Evolutionary conservation across 1,140 invertebrate genomes (phyloP).

Genomic region (Mercenaria mercenaria): DNA sequence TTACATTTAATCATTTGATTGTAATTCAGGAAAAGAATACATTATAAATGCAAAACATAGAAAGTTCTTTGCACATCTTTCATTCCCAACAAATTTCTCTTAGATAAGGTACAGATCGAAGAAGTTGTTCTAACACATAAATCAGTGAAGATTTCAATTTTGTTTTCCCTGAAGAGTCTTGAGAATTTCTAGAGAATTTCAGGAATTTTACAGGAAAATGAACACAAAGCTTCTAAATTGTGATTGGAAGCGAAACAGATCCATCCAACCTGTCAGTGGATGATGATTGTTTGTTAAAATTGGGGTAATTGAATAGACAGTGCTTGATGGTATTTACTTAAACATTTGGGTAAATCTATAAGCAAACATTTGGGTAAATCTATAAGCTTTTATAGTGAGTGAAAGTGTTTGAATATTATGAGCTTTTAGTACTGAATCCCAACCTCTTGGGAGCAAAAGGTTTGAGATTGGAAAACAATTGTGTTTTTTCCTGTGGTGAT

Average conservation of each 20-base stretch:
- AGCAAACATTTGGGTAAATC: not conserved
- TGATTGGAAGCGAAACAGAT: constrained; percentile 4
- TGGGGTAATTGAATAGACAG: not conserved
- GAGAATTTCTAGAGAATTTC: not conserved
- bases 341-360: not conserved
- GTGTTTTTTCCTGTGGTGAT: no score
- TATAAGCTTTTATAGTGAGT: no score
- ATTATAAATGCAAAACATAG: no score
- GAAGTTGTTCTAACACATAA: not conserved
- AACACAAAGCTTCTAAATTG: not conserved
- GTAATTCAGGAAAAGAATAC: no score
- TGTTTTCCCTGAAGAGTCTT: not conserved
- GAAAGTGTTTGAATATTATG: no score
- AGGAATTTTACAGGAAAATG: constrained; percentile 13
- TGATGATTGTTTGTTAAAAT: constrained; percentile 6
- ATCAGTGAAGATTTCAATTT: not conserved
- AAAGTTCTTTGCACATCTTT: no score
- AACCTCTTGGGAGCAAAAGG: no score
- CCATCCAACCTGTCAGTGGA: not conserved
- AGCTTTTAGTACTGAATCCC: no score
- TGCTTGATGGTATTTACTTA: not conserved
- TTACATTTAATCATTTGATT: no score
- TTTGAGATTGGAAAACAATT: no score
- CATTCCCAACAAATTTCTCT: no score
- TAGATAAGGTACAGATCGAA: no score